These are phyloP conservation scores for Gymnosoma rotundatum DNA, from an alignment of 2,888 invertebrate genomes.

Conservation along the genomic window DNA sequence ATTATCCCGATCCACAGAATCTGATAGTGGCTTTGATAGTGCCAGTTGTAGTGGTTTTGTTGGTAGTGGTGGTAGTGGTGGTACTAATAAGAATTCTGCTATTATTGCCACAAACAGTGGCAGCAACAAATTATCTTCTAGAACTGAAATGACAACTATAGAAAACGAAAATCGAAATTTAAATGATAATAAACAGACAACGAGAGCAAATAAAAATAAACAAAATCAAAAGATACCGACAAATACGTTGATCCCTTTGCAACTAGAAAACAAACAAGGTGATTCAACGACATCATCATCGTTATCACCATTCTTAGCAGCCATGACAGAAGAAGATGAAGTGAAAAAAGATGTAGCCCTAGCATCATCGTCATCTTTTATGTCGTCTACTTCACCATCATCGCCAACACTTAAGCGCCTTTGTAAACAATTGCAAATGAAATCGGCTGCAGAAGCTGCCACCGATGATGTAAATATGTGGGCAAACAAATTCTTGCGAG, in stretches of 20 bases:
- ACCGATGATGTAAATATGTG: slow-evolving; percentile 81
- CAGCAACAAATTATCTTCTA: slow-evolving; percentile 70
- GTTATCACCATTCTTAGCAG: slow-evolving; percentile 59
- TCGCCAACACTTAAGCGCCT: slow-evolving; percentile 71
- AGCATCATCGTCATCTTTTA: slow-evolving; percentile 38
- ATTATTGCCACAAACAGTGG: slow-evolving; percentile 47
- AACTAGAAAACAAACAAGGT: slow-evolving; percentile 65
- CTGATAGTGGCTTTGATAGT: slow-evolving; percentile 79
- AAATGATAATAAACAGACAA: slow-evolving; percentile 60
- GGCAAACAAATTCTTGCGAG: slow-evolving; percentile 82
- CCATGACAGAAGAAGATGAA: slow-evolving; percentile 29
- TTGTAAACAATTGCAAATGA: slow-evolving; percentile 71
- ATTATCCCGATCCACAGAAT: slow-evolving; percentile 80
- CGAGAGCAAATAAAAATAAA: slow-evolving; percentile 53
- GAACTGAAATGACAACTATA: slow-evolving; percentile 66
- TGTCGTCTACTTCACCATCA: slow-evolving; percentile 45
- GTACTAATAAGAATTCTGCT: slow-evolving; percentile 46
- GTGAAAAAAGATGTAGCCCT: slow-evolving; percentile 24
- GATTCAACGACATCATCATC: slow-evolving; percentile 39
- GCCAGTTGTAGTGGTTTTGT: slow-evolving; percentile 66
- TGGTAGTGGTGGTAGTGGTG: slow-evolving; percentile 18
- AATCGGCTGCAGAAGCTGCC: slow-evolving; percentile 71
- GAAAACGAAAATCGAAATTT: slow-evolving; percentile 63
- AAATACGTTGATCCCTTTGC: slow-evolving; percentile 69
- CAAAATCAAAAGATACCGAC: slow-evolving; percentile 59